Percentiles rank a stretch among this genome's conserved stretches.
Evolutionary conservation across 2,797 vertebrate genomes (phyloP).

Genomic region (Spinus olivaceus): DNA sequence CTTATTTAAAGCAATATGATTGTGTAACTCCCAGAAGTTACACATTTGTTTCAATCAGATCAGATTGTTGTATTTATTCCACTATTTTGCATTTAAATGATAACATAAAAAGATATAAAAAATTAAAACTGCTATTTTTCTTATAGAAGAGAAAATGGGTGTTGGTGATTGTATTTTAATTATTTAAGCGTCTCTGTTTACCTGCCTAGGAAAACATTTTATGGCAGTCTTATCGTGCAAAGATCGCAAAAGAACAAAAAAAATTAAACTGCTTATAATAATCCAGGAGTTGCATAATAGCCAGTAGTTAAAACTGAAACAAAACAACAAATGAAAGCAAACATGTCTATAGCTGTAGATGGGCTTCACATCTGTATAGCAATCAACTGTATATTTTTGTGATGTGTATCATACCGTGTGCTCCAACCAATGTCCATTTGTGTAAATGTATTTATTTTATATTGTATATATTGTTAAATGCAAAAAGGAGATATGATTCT

Average conservation of each 20-base stretch:
- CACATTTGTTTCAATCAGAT: constrained; percentile 88
- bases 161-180: constrained; percentile 89
- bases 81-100: constrained; percentile 88
- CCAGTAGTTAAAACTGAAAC: constrained; percentile 84
- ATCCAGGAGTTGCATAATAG: constrained; percentile 92
- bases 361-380: constrained; percentile 99
- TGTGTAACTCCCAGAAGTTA: constrained; percentile 83
- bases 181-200: constrained; percentile 91
- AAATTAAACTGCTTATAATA: constrained; percentile 82
- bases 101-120: constrained; percentile 85
- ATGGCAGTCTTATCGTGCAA: constrained; percentile 85
- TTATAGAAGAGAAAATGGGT: constrained; percentile 85
- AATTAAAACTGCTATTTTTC: constrained; percentile 92
- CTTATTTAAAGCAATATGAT: constrained; percentile 91
- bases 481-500: constrained; percentile 99
- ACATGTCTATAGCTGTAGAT: constrained; percentile 99
- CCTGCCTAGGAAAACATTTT: constrained; percentile 86
- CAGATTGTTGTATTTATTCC: constrained; percentile 90
- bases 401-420: constrained; percentile 99
- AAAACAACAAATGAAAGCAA: constrained; percentile 78
- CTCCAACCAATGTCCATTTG: constrained; percentile 99
- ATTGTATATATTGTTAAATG: constrained; percentile 99
- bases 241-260: constrained; percentile 81
- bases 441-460: constrained; percentile 99
- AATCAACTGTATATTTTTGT: constrained; percentile 99